These are phyloP conservation scores for Brachyhypopomus gauderio DNA, from an alignment of 2,113 vertebrate genomes.

Conservation along the genomic window DNA sequence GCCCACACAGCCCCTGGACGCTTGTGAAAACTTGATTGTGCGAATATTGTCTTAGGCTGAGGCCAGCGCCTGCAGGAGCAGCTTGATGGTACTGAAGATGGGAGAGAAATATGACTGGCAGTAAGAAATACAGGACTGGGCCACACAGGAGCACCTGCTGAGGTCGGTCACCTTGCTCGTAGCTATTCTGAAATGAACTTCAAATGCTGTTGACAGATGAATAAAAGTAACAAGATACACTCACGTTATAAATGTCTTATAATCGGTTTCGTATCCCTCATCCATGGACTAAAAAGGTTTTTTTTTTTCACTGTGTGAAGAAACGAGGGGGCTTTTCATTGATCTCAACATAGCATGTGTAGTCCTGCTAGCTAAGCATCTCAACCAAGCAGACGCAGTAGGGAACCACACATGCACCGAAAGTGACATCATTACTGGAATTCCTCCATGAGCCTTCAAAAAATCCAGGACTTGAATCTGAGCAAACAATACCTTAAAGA, in stretches of 20 bases:
- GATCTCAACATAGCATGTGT: no score
- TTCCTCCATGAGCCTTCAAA: no score
- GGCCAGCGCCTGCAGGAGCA: constrained; percentile 65
- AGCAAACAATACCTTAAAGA: no score
- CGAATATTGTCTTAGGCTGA: constrained; percentile 69
- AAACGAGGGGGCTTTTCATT: constrained; percentile 29
- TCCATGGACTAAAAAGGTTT: constrained; percentile 37
- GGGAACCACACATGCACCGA: no score
- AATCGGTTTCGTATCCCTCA: not conserved
- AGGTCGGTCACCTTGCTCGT: not conserved
- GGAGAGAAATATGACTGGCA: constrained; percentile 28
- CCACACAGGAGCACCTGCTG: not conserved
- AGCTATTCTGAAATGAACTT: not conserved
- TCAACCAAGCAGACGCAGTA: no score
- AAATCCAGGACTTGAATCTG: no score
- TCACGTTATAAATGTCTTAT: constrained; percentile 27
- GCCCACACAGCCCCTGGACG: constrained; percentile 56
- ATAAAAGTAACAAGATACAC: not conserved
- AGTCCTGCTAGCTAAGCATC: no score
- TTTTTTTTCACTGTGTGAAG: constrained; percentile 16
- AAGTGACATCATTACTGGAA: no score
- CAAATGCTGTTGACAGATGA: not conserved
- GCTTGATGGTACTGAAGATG: constrained; percentile 55
- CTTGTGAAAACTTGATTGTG: constrained; percentile 60
- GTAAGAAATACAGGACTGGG: constrained; percentile 47